phyloP scores from a whole-genome alignment of 2,888 invertebrate genomes.

The Lithosia quadra region DNA sequence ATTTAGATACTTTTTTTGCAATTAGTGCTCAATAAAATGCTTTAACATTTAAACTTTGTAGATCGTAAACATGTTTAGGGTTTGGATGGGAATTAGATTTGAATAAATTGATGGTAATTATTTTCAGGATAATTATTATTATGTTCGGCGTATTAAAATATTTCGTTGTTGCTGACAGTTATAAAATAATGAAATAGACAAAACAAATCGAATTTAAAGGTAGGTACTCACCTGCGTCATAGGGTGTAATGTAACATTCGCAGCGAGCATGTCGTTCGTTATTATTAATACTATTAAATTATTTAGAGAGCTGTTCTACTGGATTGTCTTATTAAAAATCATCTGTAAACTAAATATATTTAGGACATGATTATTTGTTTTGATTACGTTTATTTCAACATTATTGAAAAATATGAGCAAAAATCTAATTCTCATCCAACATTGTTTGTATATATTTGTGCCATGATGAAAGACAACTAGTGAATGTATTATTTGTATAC shows the following conservation, averaged over 20 bases:
- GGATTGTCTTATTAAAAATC: background rate
- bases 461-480: constrained; percentile 67
- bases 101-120: background rate
- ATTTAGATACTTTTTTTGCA: constrained; percentile 34
- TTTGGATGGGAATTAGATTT: constrained; percentile 11
- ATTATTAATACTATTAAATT: too few relatives aligned
- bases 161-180: too few relatives aligned
- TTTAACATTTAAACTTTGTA: constrained; percentile 47
- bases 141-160: background rate
- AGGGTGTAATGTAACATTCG: background rate
- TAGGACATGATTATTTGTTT: background rate
- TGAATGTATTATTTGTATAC: constrained; percentile 64
- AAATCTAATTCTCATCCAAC: constrained; percentile 27
- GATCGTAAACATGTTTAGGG: constrained; percentile 8
- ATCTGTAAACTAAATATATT: background rate
- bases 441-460: constrained; percentile 52
- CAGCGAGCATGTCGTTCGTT: background rate
- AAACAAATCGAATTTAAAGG: too few relatives aligned
- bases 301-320: background rate
- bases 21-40: constrained; percentile 54
- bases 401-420: too few relatives aligned
- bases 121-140: background rate
- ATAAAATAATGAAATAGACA: too few relatives aligned
- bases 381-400: background rate
- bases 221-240: background rate